A percentile compares a stretch with the other conserved stretches of the same genome.
Conservation (phyloP, 2,888 invertebrate species). For the Drosophila greeni region DNA sequence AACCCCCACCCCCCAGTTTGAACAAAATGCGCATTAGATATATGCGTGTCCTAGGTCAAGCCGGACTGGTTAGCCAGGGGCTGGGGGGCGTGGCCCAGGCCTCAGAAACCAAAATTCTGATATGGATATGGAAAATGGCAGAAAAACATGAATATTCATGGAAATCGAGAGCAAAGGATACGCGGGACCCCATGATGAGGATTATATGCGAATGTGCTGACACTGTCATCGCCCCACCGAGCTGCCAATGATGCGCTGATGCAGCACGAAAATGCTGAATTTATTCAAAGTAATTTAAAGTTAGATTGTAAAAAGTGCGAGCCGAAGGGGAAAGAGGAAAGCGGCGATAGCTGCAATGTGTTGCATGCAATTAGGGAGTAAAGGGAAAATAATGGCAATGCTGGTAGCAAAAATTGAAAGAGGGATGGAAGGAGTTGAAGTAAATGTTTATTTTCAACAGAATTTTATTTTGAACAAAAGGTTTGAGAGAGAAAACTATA, state of each 20-base stretch:
- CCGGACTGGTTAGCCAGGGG: constrained; percentile 26
- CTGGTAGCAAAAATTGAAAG: background rate
- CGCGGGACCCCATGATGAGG: constrained; percentile 9
- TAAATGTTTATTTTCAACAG: background rate
- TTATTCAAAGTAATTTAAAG: constrained; percentile 35
- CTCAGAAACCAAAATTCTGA: constrained; percentile 13
- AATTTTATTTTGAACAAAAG: background rate
- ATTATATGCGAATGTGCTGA: constrained; percentile 30
- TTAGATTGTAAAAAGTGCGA: constrained; percentile 17
- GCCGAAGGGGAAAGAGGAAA: background rate
- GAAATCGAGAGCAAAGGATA: constrained; percentile 15
- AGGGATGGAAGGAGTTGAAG: background rate
- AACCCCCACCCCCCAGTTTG: background rate
- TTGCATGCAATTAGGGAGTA: constrained; percentile 16
- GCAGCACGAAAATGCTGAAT: constrained; percentile 26
- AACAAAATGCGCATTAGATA: constrained; percentile 63
- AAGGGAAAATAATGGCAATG: constrained; percentile 5
- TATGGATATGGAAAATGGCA: constrained; percentile 10
- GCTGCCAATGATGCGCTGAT: constrained; percentile 27
- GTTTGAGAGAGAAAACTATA: background rate
- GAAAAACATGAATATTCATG: constrained; percentile 30
- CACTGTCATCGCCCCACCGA: constrained; percentile 10
- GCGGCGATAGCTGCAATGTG: background rate
- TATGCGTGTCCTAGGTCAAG: constrained; percentile 66
- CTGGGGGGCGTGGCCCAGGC: constrained; percentile 19